phyloP scores from a whole-genome alignment of 2,797 vertebrate genomes.

The Acrossocheilus wenchowensis region DNA sequence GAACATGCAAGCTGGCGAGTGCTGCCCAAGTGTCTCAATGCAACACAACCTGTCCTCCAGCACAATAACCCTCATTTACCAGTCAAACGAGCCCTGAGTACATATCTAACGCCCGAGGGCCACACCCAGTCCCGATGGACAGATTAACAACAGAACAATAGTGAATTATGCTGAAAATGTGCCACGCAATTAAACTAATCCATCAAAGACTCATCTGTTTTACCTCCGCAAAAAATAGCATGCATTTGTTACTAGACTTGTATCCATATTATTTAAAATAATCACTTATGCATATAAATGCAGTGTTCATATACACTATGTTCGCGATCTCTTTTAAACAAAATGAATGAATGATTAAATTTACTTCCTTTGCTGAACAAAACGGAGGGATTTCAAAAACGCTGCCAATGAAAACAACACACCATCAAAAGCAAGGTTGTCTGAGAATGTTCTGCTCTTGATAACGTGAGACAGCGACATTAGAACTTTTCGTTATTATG shows the following conservation, averaged over 20 bases:
- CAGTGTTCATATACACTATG: background rate
- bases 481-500: background rate
- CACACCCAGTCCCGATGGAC: conserved; percentile 18
- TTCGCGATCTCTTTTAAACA: background rate
- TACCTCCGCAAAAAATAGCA: background rate
- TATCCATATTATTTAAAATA: background rate
- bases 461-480: background rate
- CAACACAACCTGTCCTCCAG: conserved; percentile 23
- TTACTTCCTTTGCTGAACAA: background rate
- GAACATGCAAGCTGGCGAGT: conserved; percentile 37
- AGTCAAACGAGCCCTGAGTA: conserved; percentile 59
- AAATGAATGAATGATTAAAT: background rate
- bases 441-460: background rate
- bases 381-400: background rate
- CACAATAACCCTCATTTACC: conserved; percentile 56
- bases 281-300: background rate
- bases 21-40: background rate
- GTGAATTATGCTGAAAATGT: conserved; percentile 18
- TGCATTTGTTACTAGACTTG: background rate
- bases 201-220: background rate
- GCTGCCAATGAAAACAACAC: background rate
- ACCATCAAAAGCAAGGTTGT: background rate
- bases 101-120: conserved; percentile 36
- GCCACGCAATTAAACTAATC: background rate
- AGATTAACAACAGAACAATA: conserved; percentile 10